phyloP scores from a whole-genome alignment of 92 coral and sea anemone genomes.

The Palythoa caribaeorum region DNA sequence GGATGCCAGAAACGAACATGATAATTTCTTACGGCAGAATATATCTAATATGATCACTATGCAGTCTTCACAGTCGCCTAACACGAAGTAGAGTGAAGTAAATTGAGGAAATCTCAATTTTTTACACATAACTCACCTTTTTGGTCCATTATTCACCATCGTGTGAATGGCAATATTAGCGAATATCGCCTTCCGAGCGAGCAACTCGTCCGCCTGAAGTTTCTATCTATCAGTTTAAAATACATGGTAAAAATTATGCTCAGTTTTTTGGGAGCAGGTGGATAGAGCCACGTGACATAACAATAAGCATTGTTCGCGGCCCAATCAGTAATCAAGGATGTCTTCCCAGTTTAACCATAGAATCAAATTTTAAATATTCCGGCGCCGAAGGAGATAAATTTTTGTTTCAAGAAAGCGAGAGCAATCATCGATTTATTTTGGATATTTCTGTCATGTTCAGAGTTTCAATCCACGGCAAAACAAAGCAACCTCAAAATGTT shows the following conservation, averaged over 20 bases:
- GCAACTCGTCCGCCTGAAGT: slow-evolving; percentile 35
- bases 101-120: background rate
- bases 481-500: background rate
- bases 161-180: slow-evolving; percentile 16
- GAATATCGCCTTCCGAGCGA: slow-evolving; percentile 14
- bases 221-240: slow-evolving; percentile 20
- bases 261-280: slow-evolving; percentile 78
- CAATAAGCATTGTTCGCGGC: slow-evolving; percentile 29
- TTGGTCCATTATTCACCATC: slow-evolving; percentile 26
- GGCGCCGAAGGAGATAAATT: slow-evolving; percentile 43
- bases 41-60: slow-evolving; percentile 19
- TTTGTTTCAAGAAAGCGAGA: slow-evolving; percentile 1
- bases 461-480: background rate
- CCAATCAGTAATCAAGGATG: slow-evolving; percentile 22
- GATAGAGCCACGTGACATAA: slow-evolving; percentile 79
- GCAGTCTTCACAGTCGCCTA: slow-evolving; percentile 25
- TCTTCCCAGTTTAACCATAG: slow-evolving; percentile 40
- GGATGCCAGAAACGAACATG: background rate
- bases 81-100: slow-evolving; percentile 1
- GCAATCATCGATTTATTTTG: slow-evolving; percentile 17
- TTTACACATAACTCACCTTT: slow-evolving; percentile 8
- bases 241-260: slow-evolving; percentile 60
- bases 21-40: slow-evolving; percentile 6
- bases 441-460: background rate
- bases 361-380: slow-evolving; percentile 48